These are phyloP conservation scores for Dynastes tityus DNA, from an alignment of 2,888 invertebrate genomes.

Conservation along the genomic window DNA sequence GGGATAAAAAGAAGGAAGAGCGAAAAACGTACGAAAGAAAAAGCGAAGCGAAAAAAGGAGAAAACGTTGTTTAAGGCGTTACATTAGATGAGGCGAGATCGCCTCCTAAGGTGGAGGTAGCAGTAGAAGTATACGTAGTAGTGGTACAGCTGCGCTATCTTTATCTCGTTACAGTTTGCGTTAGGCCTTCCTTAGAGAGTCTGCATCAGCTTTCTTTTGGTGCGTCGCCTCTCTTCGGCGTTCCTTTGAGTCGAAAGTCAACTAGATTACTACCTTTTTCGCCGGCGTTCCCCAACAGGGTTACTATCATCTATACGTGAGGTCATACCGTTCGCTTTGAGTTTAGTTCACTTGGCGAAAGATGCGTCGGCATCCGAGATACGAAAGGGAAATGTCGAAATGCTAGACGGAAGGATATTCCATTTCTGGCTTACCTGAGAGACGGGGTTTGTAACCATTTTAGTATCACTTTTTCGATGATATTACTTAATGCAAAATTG, in stretches of 20 bases:
- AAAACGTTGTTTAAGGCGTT: constrained; percentile 28
- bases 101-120: constrained; percentile 18
- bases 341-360: neutral
- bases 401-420: neutral
- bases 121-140: neutral
- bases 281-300: constrained; percentile 48
- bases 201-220: constrained; percentile 52
- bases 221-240: constrained; percentile 30
- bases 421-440: neutral
- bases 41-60: constrained; percentile 22
- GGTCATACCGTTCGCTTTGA: constrained; percentile 37
- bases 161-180: constrained; percentile 53
- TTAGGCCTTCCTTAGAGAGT: constrained; percentile 50
- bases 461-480: too few relatives aligned
- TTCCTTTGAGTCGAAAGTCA: constrained; percentile 52
- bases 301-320: constrained; percentile 53
- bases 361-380: neutral
- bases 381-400: neutral
- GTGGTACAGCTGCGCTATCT: constrained; percentile 49
- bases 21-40: neutral
- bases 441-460: too few relatives aligned
- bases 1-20: neutral
- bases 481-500: too few relatives aligned
- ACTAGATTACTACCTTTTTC: constrained; percentile 53
- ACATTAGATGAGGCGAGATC: constrained; percentile 29